phyloP scores from a whole-genome alignment of 2,888 invertebrate species.

The Exocentrus adspersus region DNA sequence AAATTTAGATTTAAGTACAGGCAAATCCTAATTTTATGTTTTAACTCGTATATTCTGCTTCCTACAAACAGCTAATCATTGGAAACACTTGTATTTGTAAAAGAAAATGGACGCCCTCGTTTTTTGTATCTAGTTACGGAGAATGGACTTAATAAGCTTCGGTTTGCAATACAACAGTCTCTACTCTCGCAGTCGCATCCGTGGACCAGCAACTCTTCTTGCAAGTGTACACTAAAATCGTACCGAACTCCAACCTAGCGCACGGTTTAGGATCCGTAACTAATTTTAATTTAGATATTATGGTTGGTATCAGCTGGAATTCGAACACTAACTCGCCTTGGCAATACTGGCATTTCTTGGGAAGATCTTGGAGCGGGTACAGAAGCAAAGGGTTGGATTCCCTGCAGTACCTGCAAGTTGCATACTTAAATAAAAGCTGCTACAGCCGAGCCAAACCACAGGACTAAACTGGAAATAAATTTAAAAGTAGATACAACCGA shows the following conservation, averaged over 20 bases:
- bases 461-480: too few relatives aligned
- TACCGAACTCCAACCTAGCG: constrained; percentile 81
- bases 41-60: neutral
- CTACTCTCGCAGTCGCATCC: constrained; percentile 73
- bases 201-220: constrained; percentile 85
- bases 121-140: neutral
- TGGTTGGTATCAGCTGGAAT: constrained; percentile 83
- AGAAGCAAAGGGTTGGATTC: constrained; percentile 74
- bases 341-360: constrained; percentile 73
- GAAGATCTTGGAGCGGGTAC: constrained; percentile 71
- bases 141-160: constrained; percentile 65
- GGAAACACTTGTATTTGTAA: too few relatives aligned
- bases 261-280: constrained; percentile 64
- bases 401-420: constrained; percentile 84
- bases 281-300: constrained; percentile 76
- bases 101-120: neutral
- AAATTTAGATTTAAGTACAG: too few relatives aligned
- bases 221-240: constrained; percentile 87
- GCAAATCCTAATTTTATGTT: too few relatives aligned
- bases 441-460: too few relatives aligned
- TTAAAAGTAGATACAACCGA: too few relatives aligned
- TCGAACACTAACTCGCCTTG: constrained; percentile 80
- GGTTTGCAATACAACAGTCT: constrained; percentile 80
- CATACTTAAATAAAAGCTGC: too few relatives aligned
- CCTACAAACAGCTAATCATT: neutral